Evolutionary conservation across 2,113 vertebrate genomes (phyloP).

Genomic region (Andinoacara biseriatus): DNA sequence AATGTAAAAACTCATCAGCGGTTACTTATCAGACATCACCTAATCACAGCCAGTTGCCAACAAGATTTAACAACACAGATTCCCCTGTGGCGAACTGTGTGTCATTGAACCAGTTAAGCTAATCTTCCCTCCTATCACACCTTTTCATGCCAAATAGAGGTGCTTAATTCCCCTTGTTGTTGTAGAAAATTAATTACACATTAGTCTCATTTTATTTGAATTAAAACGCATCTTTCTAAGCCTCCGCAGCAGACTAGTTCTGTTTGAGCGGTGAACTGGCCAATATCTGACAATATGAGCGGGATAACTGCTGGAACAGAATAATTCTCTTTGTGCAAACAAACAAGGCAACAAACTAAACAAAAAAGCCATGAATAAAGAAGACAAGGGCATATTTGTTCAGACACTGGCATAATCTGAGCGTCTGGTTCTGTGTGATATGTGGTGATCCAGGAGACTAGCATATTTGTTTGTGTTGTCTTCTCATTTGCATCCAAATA

Average conservation of each 20-base stretch:
- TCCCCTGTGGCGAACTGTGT: slow-evolving; percentile 13
- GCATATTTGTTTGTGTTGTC: slow-evolving; percentile 69
- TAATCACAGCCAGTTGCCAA: slow-evolving; percentile 36
- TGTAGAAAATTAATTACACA: slow-evolving; percentile 48
- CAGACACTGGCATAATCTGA: slow-evolving; percentile 51
- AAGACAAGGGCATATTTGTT: slow-evolving; percentile 47
- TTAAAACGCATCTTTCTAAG: slow-evolving; percentile 37
- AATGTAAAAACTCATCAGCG: slow-evolving; percentile 33
- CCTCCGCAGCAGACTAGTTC: background rate
- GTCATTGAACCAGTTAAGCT: slow-evolving; percentile 45
- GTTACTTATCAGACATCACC: slow-evolving; percentile 53
- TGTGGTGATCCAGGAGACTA: slow-evolving; percentile 48
- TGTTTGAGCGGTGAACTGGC: slow-evolving; percentile 14
- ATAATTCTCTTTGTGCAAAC: slow-evolving; percentile 45
- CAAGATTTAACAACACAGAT: slow-evolving; percentile 17
- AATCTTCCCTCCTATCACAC: slow-evolving; percentile 39
- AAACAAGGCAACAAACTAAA: slow-evolving; percentile 62
- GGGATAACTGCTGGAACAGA: slow-evolving; percentile 30
- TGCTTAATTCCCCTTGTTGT: slow-evolving; percentile 49
- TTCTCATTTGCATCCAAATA: slow-evolving; percentile 70
- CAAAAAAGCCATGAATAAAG: slow-evolving; percentile 48
- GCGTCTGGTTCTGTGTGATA: slow-evolving; percentile 60
- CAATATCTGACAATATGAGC: slow-evolving; percentile 22
- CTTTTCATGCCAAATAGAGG: slow-evolving; percentile 47
- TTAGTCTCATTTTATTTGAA: slow-evolving; percentile 52